Evolutionary conservation across 1,140 invertebrate species (phyloP).

Genomic region (Eufriesea mexicana): DNA sequence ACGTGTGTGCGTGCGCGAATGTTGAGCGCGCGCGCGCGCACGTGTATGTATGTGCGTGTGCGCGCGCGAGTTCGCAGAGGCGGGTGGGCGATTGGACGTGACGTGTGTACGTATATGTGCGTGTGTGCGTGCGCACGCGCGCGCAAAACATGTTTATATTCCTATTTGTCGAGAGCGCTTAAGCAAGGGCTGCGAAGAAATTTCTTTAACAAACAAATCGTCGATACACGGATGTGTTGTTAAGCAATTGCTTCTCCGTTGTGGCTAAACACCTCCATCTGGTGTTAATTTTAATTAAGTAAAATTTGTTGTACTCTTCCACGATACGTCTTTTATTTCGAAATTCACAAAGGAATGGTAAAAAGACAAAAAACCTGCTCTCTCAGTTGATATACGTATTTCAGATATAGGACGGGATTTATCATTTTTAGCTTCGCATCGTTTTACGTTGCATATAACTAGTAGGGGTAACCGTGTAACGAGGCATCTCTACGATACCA

Average conservation of each 20-base stretch:
- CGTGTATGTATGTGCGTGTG: neutral
- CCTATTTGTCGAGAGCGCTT: constrained; percentile 29
- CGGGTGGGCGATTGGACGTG: too few species aligned
- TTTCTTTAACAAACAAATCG: constrained; percentile 45
- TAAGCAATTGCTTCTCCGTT: constrained; percentile 44
- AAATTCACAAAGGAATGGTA: neutral
- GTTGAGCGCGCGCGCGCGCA: too few species aligned
- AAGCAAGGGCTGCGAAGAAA: constrained; percentile 35
- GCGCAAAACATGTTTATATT: constrained; percentile 33
- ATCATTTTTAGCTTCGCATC: neutral
- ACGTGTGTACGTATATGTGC: neutral
- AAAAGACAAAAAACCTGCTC: too few species aligned
- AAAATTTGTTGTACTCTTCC: neutral
- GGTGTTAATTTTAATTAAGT: constrained; percentile 40
- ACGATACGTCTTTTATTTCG: neutral
- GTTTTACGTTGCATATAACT: neutral
- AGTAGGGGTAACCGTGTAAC: neutral
- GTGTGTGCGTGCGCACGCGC: neutral
- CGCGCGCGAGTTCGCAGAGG: too few species aligned
- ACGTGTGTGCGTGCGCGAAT: too few species aligned
- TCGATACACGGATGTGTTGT: constrained; percentile 36
- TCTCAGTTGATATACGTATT: too few species aligned
- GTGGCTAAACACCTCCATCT: constrained; percentile 5
- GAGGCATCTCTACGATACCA: neutral
- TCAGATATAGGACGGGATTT: neutral